Base-by-base conservation (phyloP, 2,888 invertebrate species). In the Spatulosminthurus flaviceps region DNA sequence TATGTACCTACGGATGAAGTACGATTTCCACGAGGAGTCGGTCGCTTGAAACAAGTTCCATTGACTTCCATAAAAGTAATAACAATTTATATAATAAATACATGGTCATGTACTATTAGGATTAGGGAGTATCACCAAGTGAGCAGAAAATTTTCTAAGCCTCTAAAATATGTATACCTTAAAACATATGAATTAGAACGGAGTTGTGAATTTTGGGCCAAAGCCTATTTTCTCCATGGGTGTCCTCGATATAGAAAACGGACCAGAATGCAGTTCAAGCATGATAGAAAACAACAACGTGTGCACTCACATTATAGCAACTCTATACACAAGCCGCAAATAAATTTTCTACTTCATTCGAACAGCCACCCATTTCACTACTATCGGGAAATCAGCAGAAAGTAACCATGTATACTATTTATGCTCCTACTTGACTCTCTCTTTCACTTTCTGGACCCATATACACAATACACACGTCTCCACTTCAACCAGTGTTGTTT, bases 191-290 rank as follows among this genome's bases (percentile, higher is more conserved):
- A 51, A 51, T 51, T 51, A 51, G 51, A 51, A 51, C 51, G 51
- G 51, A 51, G 51, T 51, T 5, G 51, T 1, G 51, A 51, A 51
- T 13, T 9, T 19, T 51, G 51, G 64, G 64, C 64, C 64, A 64
- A 64, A 64, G 16, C 64, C 64, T 26, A 64, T 64, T 24, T 64
- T 64, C 26, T 64, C 64, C 13, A 22, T 24, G 24, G n/a, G 64
- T 64, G 64, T 22, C 26, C 64, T 22, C 26, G 64, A 64, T 64
- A 64, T 1, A 64, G 24, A 64, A 64, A 64, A 64, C n/a, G n/a
- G n/a, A 64, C 26, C 51, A 51, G 51, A 51, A 51, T 51, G 51
- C 51, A 51, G 5, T 51, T 51, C n/a, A 51, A 11, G 5, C 1
- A 51, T 51, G 51, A 51, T n/a, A 51, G 51, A 2, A 2, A 51